Evolutionary conservation across 2,888 invertebrate genomes (phyloP).

Genomic region (Thelaira solivaga): DNA sequence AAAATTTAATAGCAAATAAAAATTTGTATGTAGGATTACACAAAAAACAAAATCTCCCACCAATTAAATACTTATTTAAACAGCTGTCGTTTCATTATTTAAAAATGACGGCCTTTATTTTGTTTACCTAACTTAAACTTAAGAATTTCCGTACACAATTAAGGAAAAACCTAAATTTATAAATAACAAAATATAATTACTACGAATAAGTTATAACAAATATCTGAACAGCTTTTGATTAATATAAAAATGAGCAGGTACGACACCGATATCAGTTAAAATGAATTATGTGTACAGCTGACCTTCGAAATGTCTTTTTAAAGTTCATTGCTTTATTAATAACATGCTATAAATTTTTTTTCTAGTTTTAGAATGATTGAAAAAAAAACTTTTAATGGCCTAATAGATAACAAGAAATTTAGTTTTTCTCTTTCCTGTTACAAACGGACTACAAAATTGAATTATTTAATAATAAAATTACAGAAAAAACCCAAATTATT

Average conservation of each 20-base stretch:
- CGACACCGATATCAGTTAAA: not conserved
- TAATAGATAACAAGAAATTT: no score
- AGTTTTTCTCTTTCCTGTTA: no score
- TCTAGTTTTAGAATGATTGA: no score
- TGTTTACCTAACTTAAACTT: slow-evolving; percentile 36
- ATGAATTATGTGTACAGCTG: not conserved
- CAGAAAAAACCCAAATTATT: slow-evolving; percentile 3
- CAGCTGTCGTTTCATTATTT: slow-evolving; percentile 15
- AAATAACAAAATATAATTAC: slow-evolving; percentile 27
- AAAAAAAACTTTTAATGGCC: no score
- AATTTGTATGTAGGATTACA: no score
- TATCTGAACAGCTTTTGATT: slow-evolving; percentile 18
- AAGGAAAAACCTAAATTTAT: slow-evolving; percentile 53
- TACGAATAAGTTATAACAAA: slow-evolving; percentile 34
- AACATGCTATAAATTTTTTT: no score
- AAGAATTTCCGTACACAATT: slow-evolving; percentile 49
- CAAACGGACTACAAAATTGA: no score
- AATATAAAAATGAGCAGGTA: not conserved
- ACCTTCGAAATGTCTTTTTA: no score
- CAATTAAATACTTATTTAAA: slow-evolving; percentile 32
- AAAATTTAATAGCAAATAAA: slow-evolving; percentile 11
- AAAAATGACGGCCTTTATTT: slow-evolving; percentile 5
- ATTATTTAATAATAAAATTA: no score
- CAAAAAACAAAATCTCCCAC: not conserved
- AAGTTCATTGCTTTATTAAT: not conserved